Evolutionary conservation across 2,888 invertebrate genomes (phyloP).

Genomic region (Drosophila picticornis): DNA sequence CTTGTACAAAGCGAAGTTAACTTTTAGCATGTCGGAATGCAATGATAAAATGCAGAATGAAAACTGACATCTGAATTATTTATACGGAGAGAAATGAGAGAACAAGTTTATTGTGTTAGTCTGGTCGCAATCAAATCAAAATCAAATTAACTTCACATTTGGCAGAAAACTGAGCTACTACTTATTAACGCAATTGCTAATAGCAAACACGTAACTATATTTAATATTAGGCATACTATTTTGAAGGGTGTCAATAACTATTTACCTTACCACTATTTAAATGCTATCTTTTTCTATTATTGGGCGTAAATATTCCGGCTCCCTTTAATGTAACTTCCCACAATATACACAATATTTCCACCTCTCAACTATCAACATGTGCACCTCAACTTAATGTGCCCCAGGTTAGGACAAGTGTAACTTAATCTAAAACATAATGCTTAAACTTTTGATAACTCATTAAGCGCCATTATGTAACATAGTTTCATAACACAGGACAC

Average conservation of each 20-base stretch:
- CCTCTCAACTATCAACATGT: slow-evolving; percentile 1
- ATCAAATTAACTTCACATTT: slow-evolving; percentile 47
- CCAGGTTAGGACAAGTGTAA: slow-evolving; percentile 20
- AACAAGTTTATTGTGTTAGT: slow-evolving; percentile 36
- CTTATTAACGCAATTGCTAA: background rate
- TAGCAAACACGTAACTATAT: background rate
- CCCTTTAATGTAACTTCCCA: background rate
- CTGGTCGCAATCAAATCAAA: slow-evolving; percentile 4
- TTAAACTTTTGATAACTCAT: slow-evolving; percentile 68
- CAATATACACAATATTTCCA: background rate
- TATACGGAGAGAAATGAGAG: slow-evolving; percentile 13
- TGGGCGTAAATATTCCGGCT: background rate
- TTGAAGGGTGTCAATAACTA: background rate
- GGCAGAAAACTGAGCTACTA: background rate
- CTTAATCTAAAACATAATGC: slow-evolving; percentile 49
- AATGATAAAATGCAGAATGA: slow-evolving; percentile 49
- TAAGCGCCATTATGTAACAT: slow-evolving; percentile 41
- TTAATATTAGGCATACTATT: background rate
- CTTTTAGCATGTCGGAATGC: slow-evolving; percentile 34
- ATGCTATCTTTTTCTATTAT: background rate
- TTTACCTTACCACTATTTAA: background rate
- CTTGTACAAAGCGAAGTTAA: slow-evolving; percentile 33
- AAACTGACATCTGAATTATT: slow-evolving; percentile 70
- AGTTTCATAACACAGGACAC: slow-evolving; percentile 20
- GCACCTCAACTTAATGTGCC: slow-evolving; percentile 33